Base-by-base conservation (phyloP, 2,113 vertebrate genomes). In the Chitala chitala region DNA sequence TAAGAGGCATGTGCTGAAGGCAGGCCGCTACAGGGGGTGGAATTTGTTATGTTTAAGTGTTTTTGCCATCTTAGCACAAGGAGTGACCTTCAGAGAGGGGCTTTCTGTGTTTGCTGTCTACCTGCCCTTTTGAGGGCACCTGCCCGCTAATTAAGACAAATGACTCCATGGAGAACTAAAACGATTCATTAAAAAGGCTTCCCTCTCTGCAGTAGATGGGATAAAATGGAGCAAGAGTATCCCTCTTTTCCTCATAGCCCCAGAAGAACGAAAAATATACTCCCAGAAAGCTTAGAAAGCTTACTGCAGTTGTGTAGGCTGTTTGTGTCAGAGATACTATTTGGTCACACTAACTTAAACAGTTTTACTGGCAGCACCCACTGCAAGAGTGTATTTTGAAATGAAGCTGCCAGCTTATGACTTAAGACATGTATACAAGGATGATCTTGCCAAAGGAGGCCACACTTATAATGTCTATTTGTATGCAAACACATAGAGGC, bases 141-240 rank as follows among this genome's bases (percentile, higher is more conserved):
- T 82, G 82, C 82, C 78, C 78, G 76, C n/a, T 80, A 77, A 77
- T 53, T 63, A 77, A 76, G 88, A 88, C 87, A 77, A 89, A 90
- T 88, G 76, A 82, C 76, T 75, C 75, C 54, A 82, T 84, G 79
- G 78, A 51, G 42, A 9, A 29, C 75, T 22, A 22, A 48, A 72
- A 9, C 36, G 72, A 77, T 76, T 82, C 80, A 82, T 82, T 84
- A 81, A 82, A 77, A 75, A 76, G 75, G 74, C 84, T 72, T 75
- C 20, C 56, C 24, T 44, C 50, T 17, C 70, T 17, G 38, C 64
- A 46, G 44, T 46, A 46, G 44, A n/a, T n/a, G n/a, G n/a, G n/a
- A n/a, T n/a, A n/a, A n/a, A n/a, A n/a, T n/a, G n/a, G n/a, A 56
- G 54, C 56, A 40, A 40, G 42, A 58, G 48, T 72, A 75, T 65